Percentiles rank a stretch among this genome's conserved stretches.
phyloP scores from a whole-genome alignment of 2,888 invertebrate genomes.

The Ormyrus labotus region DNA sequence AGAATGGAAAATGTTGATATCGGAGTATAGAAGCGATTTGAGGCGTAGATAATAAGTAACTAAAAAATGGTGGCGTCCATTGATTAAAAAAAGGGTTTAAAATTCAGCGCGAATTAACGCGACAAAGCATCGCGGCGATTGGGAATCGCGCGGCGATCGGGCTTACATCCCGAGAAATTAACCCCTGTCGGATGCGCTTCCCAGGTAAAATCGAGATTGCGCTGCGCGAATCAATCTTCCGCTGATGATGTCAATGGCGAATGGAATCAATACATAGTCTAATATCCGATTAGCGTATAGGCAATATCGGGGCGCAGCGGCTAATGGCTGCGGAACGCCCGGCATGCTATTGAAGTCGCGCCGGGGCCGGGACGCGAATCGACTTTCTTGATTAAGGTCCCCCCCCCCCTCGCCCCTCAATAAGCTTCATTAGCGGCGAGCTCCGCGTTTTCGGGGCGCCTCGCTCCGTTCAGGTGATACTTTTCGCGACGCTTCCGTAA shows the following conservation, averaged over 20 bases:
- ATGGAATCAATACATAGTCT: constrained; percentile 52
- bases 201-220: constrained; percentile 38
- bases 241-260: constrained; percentile 32
- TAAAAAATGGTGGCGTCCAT: too few relatives aligned
- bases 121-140: background rate
- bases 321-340: too few relatives aligned
- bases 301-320: constrained; percentile 55
- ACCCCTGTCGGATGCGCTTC: too few relatives aligned
- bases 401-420: constrained; percentile 22
- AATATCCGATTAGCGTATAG: constrained; percentile 62
- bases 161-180: background rate
- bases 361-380: constrained; percentile 13
- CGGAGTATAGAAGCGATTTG: too few relatives aligned
- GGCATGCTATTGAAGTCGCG: background rate
- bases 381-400: constrained; percentile 49
- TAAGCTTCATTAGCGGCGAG: constrained; percentile 49
- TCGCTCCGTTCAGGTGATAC: too few relatives aligned
- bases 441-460: background rate
- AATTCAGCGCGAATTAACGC: too few relatives aligned
- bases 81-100: too few relatives aligned
- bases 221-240: constrained; percentile 55
- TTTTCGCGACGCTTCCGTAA: constrained; percentile 17
- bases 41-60: too few relatives aligned
- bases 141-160: background rate
- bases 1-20: too few relatives aligned